Base-by-base conservation (phyloP, 2,797 vertebrate genomes). In the Peromyscus aztecus region DNA sequence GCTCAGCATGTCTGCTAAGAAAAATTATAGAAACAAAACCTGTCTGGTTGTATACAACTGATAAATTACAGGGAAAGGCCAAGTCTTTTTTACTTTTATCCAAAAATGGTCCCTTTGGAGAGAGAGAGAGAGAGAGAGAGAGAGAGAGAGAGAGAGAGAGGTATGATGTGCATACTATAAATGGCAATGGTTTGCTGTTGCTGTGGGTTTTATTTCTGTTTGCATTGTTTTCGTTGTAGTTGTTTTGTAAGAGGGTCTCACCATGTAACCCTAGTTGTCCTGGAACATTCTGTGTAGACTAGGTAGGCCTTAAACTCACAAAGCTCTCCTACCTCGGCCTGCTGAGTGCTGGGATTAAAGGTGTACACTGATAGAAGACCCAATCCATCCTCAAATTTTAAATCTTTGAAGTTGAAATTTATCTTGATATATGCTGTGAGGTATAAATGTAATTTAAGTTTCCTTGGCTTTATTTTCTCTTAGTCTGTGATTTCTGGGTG, bases 1-100 rank as follows among this genome's bases (percentile, higher is more conserved):
- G 40, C 34, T 49, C 67, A 75, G 57, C 31, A 91, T 86, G 94
- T 87, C 40, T 43, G 61, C 82, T 89, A 29, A 94, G 65, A 90
- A 94, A 94, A 88, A 69, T 80, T 75, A 84, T 37, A 94, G 57
- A 89, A 83, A 14, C 29, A 40, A 78, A 88, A 49, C 4, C 14
- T 91, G 40, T 82, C 91, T 5, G 65, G 19, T 73, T 86, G 37
- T 31, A 59, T 78, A 80, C 24, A 91, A 63, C 69, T 73, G 21
- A 91, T 77, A 87, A 85, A 2, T 6, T 4, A 52, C 31, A 85
- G 29, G 9, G 34, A 55, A 43, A 90, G 34, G 34, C 24, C 46
- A 57, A 55, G 1, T 73, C 55, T 77, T 96, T 89, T 85, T 12
- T 0, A 89, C 49, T 46, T 46, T 46, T 12, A 12, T 52, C 49